phyloP scores from a whole-genome alignment of 37 sponge, comb jelly and placozoan species.

The Diacarnus erythraeanus region DNA sequence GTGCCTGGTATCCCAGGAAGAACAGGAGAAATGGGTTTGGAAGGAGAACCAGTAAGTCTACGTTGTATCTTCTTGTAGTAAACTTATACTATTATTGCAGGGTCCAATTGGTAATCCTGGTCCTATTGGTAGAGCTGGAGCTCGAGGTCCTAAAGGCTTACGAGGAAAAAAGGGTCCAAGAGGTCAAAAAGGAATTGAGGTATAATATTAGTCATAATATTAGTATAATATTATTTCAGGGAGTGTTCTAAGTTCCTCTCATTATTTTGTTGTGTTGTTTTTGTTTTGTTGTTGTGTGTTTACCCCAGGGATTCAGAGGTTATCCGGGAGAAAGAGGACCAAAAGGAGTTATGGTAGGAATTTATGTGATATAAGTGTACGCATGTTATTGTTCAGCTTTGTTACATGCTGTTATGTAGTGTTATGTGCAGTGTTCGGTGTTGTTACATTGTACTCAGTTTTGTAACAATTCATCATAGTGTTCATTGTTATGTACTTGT shows the following conservation, averaged over 20 bases:
- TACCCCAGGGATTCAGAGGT: constrained; percentile 44
- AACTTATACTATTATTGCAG: not conserved
- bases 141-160: constrained; percentile 13
- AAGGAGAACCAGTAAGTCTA: constrained; percentile 52
- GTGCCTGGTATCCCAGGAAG: constrained; percentile 40
- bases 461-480: too few relatives aligned
- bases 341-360: constrained; percentile 38
- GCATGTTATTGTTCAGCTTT: not conserved
- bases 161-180: constrained; percentile 1
- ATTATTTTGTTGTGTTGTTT: too few relatives aligned
- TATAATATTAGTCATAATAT: not conserved
- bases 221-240: too few relatives aligned
- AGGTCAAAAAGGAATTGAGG: not conserved
- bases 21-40: constrained; percentile 48
- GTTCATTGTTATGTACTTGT: too few relatives aligned
- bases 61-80: not conserved
- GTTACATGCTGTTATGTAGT: not conserved
- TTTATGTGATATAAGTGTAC: not conserved
- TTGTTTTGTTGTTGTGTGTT: too few relatives aligned
- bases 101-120: constrained; percentile 16
- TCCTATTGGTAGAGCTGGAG: constrained; percentile 22
- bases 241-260: not conserved
- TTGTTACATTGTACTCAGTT: too few relatives aligned
- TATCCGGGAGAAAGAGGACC: constrained; percentile 30
- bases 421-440: too few relatives aligned